phyloP scores from a whole-genome alignment of 2,888 invertebrate species.

The Thera obeliscata region DNA sequence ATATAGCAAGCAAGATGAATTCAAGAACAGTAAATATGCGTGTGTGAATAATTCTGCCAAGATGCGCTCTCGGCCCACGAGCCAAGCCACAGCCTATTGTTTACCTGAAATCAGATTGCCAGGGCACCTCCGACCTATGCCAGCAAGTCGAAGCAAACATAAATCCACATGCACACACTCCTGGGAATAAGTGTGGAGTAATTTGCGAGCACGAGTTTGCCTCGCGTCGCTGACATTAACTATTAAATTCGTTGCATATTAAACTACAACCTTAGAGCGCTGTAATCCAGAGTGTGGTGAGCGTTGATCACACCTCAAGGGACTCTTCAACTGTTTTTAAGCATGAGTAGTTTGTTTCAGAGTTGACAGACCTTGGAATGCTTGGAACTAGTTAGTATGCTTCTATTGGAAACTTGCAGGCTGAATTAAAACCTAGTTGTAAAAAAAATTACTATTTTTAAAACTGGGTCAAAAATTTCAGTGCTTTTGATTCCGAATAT shows the following conservation, averaged over 20 bases:
- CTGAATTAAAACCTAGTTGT: no score
- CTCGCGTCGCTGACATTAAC: conserved; percentile 79
- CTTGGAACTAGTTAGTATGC: background rate
- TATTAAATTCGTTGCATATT: conserved; percentile 85
- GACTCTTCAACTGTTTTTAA: conserved; percentile 58
- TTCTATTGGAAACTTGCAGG: conserved; percentile 1
- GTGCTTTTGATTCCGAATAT: conserved; percentile 12
- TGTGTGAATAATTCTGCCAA: background rate
- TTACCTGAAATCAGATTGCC: conserved; percentile 56
- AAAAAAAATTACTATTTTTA: no score
- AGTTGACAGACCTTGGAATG: conserved; percentile 30
- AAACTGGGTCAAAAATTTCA: background rate
- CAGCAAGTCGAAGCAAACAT: conserved; percentile 71
- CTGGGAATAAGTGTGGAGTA: conserved; percentile 78
- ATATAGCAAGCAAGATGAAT: background rate
- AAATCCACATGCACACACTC: conserved; percentile 67
- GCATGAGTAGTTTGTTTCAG: conserved; percentile 37
- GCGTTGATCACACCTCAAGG: conserved; percentile 53
- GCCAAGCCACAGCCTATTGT: conserved; percentile 4
- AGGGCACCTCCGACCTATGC: conserved; percentile 59
- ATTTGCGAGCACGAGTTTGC: conserved; percentile 75
- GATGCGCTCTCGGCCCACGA: background rate
- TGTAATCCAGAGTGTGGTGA: conserved; percentile 68
- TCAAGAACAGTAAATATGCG: conserved; percentile 1
- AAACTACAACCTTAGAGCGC: conserved; percentile 73